These are phyloP conservation scores for Aporophyla lueneburgensis DNA, from an alignment of 2,888 invertebrate species.

Conservation along the genomic window DNA sequence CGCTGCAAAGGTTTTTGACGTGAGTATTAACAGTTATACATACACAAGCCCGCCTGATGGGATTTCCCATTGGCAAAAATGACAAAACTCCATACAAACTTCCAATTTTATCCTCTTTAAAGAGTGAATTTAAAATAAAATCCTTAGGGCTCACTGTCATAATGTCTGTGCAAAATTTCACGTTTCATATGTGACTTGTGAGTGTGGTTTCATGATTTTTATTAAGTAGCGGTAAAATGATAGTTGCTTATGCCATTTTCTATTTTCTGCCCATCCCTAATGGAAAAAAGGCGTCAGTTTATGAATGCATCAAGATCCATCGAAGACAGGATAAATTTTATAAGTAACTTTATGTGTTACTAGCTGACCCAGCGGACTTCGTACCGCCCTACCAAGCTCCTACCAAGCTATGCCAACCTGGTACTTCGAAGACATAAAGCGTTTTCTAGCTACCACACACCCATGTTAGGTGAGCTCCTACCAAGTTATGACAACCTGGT, in stretches of 20 bases:
- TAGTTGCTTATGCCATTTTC: not conserved
- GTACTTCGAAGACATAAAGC: too few relatives aligned
- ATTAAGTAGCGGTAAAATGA: not conserved
- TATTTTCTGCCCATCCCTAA: not conserved
- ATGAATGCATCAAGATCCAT: not conserved
- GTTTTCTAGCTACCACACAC: too few relatives aligned
- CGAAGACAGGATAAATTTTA: not conserved
- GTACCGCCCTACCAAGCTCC: too few relatives aligned
- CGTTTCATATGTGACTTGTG: not conserved
- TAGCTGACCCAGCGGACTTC: too few relatives aligned
- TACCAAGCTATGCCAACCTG: too few relatives aligned
- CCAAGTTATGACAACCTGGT: too few relatives aligned
- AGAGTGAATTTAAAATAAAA: not conserved
- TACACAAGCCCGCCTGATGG: not conserved
- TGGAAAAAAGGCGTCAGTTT: not conserved
- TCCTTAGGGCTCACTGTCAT: not conserved
- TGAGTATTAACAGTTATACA: constrained; percentile 83
- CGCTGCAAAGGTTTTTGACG: constrained; percentile 96
- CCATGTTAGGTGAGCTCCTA: too few relatives aligned
- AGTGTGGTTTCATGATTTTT: not conserved
- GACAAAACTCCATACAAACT: not conserved
- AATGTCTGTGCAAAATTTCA: not conserved
- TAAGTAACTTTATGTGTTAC: not conserved
- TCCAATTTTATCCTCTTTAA: not conserved
- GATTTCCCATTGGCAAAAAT: not conserved